Percentiles rank a stretch among this genome's conserved stretches.
Conservation (phyloP, 2,888 invertebrate genomes). For the Cerastoderma edule region DNA sequence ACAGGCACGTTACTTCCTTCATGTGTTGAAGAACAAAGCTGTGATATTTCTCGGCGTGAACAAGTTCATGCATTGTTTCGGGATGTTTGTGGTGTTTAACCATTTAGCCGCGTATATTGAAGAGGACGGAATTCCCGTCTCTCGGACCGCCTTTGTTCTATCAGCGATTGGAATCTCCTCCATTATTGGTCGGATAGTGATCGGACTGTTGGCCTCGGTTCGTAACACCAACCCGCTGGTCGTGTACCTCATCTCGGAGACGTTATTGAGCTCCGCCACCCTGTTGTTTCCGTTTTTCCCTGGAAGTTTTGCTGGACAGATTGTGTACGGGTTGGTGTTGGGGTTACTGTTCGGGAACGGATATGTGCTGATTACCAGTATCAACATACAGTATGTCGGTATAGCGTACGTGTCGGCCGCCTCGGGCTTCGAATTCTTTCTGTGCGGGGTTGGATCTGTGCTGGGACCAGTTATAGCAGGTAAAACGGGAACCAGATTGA, state of each 20-base stretch:
- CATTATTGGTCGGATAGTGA: slow-evolving; percentile 41
- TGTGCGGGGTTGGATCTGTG: slow-evolving; percentile 38
- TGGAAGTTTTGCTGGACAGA: slow-evolving; percentile 29
- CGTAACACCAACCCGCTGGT: slow-evolving; percentile 25
- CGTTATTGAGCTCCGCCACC: slow-evolving; percentile 16
- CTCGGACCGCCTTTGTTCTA: slow-evolving; percentile 31
- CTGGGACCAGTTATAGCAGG: slow-evolving; percentile 51
- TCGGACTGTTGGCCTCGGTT: slow-evolving; percentile 31
- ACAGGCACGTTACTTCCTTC: slow-evolving; percentile 1
- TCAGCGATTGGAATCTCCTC: slow-evolving; percentile 32
- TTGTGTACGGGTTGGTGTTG: slow-evolving; percentile 27
- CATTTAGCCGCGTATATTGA: slow-evolving; percentile 40
- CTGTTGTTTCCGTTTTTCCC: slow-evolving; percentile 29
- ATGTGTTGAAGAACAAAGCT: slow-evolving; percentile 32
- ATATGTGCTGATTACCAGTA: slow-evolving; percentile 39
- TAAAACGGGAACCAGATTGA: no score
- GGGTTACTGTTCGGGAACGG: slow-evolving; percentile 41
- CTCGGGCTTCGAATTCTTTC: slow-evolving; percentile 39
- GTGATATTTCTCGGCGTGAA: slow-evolving; percentile 33
- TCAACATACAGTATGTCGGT: slow-evolving; percentile 38
- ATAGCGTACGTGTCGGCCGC: slow-evolving; percentile 41
- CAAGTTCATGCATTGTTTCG: slow-evolving; percentile 36
- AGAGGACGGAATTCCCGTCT: slow-evolving; percentile 23
- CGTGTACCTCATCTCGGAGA: slow-evolving; percentile 25
- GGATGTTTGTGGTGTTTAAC: slow-evolving; percentile 29